A percentile compares a stretch with the other conserved stretches of the same genome.
Evolutionary conservation across 2,797 vertebrate genomes (phyloP).

Genomic region (Fundulus diaphanus): DNA sequence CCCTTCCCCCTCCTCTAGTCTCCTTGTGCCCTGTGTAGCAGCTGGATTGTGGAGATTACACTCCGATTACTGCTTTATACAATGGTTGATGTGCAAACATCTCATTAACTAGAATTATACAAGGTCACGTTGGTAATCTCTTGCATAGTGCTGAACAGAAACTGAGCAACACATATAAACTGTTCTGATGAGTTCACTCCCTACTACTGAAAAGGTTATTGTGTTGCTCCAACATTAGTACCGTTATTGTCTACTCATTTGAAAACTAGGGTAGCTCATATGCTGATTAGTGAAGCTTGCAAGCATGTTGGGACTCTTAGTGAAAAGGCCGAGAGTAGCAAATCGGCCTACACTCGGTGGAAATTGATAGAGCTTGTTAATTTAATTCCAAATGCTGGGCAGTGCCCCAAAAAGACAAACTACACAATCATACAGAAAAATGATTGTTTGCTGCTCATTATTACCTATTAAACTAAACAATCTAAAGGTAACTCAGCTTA

Average conservation of each 20-base stretch:
- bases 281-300: background rate
- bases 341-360: background rate
- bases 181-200: slow-evolving; percentile 4
- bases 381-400: background rate
- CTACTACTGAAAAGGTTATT: background rate
- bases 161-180: slow-evolving; percentile 8
- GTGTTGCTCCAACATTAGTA: background rate
- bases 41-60: slow-evolving; percentile 66
- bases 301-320: too few species aligned
- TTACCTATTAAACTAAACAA: background rate
- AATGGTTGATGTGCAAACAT: slow-evolving; percentile 57
- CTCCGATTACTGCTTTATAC: slow-evolving; percentile 66
- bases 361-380: background rate
- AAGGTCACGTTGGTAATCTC: slow-evolving; percentile 39
- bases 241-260: background rate
- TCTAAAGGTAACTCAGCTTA: background rate
- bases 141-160: background rate
- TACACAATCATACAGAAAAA: background rate
- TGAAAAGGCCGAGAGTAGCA: background rate
- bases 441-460: background rate
- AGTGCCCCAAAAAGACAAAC: background rate
- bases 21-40: slow-evolving; percentile 26
- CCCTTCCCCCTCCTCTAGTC: slow-evolving; percentile 8
- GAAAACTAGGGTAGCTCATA: background rate
- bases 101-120: slow-evolving; percentile 59